A percentile compares a stretch with the other conserved stretches of the same genome.
Conservation (phyloP, 2,113 vertebrate genomes). For the Platysteira castanea region DNA sequence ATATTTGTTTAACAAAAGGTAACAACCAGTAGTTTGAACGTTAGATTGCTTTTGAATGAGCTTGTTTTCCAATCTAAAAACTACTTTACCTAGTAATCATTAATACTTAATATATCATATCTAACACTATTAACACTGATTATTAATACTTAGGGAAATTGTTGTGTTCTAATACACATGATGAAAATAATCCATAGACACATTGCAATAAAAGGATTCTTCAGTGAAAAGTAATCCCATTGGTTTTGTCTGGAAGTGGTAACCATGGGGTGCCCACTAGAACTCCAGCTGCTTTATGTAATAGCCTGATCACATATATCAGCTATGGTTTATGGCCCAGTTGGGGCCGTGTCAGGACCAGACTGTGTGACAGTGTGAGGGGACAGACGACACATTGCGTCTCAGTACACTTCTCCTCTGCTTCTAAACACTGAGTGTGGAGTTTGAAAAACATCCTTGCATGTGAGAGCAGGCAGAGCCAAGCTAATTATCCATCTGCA, state of each 20-base stretch:
- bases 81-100: neutral
- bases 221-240: neutral
- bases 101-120: neutral
- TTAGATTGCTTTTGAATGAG: neutral
- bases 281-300: neutral
- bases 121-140: neutral
- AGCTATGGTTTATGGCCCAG: neutral
- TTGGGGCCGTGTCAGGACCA: neutral
- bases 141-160: neutral
- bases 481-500: neutral
- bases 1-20: neutral
- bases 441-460: neutral
- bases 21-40: neutral
- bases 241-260: neutral
- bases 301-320: neutral
- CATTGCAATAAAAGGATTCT: neutral
- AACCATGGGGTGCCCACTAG: neutral
- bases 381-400: rapidly evolving
- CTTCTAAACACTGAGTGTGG: neutral
- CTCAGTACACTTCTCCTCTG: neutral
- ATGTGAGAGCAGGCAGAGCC: neutral
- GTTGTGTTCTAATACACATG: neutral
- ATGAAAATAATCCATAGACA: neutral
- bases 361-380: neutral
- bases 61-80: neutral